Evolutionary conservation across 2,113 vertebrate species (phyloP), one percentile per base, ranked within the genome.

Genomic region (Actenoides hombroni): DNA sequence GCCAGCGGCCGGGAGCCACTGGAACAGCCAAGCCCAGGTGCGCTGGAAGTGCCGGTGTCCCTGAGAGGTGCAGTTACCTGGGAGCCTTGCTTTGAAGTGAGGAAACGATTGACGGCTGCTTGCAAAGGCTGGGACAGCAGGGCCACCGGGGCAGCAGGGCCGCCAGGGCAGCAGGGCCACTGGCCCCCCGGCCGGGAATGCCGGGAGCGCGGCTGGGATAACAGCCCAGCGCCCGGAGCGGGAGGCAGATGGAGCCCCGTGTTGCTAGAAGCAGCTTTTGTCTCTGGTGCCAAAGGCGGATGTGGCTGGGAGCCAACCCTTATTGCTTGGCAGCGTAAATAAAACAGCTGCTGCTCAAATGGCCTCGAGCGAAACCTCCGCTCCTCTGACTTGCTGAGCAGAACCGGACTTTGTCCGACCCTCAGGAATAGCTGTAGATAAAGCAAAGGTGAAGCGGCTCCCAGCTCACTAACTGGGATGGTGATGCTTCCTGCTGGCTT

Each of bases 291-390:
- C 2, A 24, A 39, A 68, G 77, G 60, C 16, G 87, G 90, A 59
- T 23, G 82, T 83, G 92, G 95, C 90, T 0, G 23, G 70, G 74
- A 91, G 87, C 95, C 84, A 87, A 24, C 37, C 2, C 4, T 57
- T 5, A 80, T 54, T 92, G 92, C 96, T 70, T 54, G 92, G 96
- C 95, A 96, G 87, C 82, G 1, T 3, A 54, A 92, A 85, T 44
- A 76, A 74, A 93, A n/a, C 94, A 83, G 94, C 94, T 87, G 95
- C 93, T 87, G 87, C 89, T 91, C 60, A 9, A 69, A 65, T 0
- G 11, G 91, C 93, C 53, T 0, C 8, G 57, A 76, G 53, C 6
- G 78, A 94, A 94, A 83, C 37, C 84, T 59, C 87, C 0, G 2
- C 80, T 86, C 42, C 74, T 16, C 48, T 0, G 6, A 5, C 37